Conservation (phyloP, 1,140 invertebrate species). For the Cyphomyrmex costatus region DNA sequence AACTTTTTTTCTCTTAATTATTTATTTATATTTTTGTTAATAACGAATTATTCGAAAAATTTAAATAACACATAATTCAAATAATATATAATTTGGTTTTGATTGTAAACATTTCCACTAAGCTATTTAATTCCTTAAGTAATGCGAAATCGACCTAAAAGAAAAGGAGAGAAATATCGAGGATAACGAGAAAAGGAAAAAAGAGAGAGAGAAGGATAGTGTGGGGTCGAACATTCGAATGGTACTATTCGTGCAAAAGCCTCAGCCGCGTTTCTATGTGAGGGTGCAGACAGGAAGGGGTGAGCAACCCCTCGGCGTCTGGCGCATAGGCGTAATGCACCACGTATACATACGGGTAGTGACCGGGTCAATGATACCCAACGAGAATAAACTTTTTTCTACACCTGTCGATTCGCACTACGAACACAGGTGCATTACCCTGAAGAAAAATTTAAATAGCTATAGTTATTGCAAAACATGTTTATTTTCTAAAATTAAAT, state of each 20-base stretch:
- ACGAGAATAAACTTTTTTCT: constrained; percentile 70
- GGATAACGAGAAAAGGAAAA: constrained; percentile 32
- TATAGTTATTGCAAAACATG: neutral
- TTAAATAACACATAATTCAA: neutral
- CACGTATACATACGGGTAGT: constrained; percentile 69
- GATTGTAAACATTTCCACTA: constrained; percentile 11
- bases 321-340: constrained; percentile 82
- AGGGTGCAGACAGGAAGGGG: constrained; percentile 84
- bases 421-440: constrained; percentile 48
- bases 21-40: neutral
- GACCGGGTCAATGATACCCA: constrained; percentile 80
- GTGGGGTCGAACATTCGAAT: constrained; percentile 61
- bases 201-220: constrained; percentile 63
- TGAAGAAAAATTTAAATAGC: constrained; percentile 11
- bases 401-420: constrained; percentile 76
- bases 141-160: constrained; percentile 54
- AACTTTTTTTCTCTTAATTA: neutral
- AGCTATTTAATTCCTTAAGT: constrained; percentile 65
- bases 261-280: constrained; percentile 79
- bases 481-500: neutral
- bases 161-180: constrained; percentile 15
- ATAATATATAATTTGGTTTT: constrained; percentile 33
- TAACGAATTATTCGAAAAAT: neutral
- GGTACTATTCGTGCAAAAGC: constrained; percentile 74
- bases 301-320: constrained; percentile 83